phyloP scores from a whole-genome alignment of 2,797 vertebrate species.

The Enteromius argenteus region DNA sequence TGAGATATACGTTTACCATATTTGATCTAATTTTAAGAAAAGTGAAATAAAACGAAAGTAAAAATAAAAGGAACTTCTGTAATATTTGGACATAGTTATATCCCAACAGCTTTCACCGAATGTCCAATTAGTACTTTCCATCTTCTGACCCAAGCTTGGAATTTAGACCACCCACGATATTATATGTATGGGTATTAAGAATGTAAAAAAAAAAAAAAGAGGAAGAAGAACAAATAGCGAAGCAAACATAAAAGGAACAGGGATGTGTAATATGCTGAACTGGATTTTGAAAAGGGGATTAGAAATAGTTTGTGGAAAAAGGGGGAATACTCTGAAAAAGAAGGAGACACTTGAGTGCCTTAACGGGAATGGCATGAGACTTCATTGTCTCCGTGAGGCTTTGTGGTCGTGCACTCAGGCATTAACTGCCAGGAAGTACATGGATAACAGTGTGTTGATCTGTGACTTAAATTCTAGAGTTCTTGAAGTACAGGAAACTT shows the following conservation, averaged over 20 bases:
- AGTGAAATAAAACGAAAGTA: background rate
- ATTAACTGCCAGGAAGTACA: conserved; percentile 66
- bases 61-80: background rate
- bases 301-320: conserved; percentile 22
- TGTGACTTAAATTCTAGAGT: conserved; percentile 62
- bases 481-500: conserved; percentile 28
- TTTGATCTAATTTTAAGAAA: background rate
- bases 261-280: conserved; percentile 16
- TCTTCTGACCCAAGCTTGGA: background rate
- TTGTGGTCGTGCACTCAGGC: conserved; percentile 76
- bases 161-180: conserved; percentile 30
- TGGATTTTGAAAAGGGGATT: conserved; percentile 62
- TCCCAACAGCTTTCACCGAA: background rate
- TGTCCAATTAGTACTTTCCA: conserved; percentile 32
- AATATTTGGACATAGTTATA: background rate
- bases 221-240: background rate
- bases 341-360: conserved; percentile 58
- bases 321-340: conserved; percentile 16
- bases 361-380: conserved; percentile 70
- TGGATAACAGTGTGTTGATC: conserved; percentile 48
- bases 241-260: conserved; percentile 1
- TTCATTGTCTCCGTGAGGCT: conserved; percentile 73
- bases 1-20: background rate
- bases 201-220: background rate
- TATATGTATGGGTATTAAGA: background rate